A percentile compares a stretch with the other conserved stretches of the same genome.
phyloP scores from a whole-genome alignment of 2,113 vertebrate genomes.

The Phalacrocorax brasilianus region DNA sequence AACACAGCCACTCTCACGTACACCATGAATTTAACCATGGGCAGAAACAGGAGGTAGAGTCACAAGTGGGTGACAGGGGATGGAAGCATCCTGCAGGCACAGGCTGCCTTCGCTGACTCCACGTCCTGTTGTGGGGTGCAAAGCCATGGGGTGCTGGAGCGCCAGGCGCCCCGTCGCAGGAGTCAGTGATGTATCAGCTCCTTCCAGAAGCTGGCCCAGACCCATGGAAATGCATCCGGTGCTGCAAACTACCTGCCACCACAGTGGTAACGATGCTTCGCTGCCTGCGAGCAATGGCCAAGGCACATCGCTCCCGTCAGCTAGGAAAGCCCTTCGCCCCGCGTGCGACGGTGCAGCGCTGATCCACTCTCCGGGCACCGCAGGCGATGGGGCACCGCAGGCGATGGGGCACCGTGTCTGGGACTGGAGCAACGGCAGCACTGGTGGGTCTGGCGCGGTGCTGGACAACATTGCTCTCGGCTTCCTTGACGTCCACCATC shows the following conservation, averaged over 20 bases:
- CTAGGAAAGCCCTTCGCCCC: neutral
- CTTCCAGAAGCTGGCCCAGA: neutral
- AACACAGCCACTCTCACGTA: rapidly evolving
- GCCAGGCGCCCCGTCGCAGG: rapidly evolving
- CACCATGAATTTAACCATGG: neutral
- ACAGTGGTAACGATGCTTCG: rapidly evolving
- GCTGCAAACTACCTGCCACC: neutral
- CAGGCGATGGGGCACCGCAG: neutral
- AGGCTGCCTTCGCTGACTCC: neutral
- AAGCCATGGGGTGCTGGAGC: neutral
- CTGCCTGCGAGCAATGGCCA: neutral
- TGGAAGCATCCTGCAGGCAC: neutral
- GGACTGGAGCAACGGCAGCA: neutral
- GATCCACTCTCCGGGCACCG: neutral
- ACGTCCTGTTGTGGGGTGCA: rapidly evolving
- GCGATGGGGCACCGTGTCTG: neutral
- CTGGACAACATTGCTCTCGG: neutral
- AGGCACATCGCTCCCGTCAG: neutral
- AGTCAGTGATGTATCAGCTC: rapidly evolving
- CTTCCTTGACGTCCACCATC: rapidly evolving
- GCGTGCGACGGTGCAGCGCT: rapidly evolving
- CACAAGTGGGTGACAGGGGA: rapidly evolving
- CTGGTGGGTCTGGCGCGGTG: rapidly evolving
- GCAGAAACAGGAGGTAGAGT: neutral
- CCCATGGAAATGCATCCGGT: rapidly evolving